Evolutionary conservation across 2,888 invertebrate genomes (phyloP), one percentile per base, ranked within the genome.

Genomic region (Apomyelois bistriatella): DNA sequence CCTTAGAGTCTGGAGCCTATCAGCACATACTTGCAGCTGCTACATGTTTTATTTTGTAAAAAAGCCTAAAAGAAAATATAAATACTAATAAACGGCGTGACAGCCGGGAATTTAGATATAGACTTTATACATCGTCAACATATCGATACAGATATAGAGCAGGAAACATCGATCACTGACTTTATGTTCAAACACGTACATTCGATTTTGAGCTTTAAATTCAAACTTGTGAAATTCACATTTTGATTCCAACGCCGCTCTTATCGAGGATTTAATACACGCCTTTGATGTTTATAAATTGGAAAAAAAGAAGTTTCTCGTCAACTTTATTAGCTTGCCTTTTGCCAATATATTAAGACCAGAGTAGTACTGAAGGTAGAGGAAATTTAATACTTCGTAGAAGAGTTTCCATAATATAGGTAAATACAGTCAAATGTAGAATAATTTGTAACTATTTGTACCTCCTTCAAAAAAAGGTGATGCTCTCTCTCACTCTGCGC

Each of bases 161-260:
- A 66, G 71, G 62, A 66, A 65, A 68, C 71, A 66, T 70, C 61
- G 61, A 67, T 70, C 38, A 48, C 38, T 38, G 37, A 37, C 22
- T 48, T 48, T 48, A 38, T 68, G 22, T 48, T 12, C 28, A 41
- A 28, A n/a, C 12, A 28, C n/a, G 3, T 12, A n/a, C n/a, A 37
- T 37, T 37, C 10, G 12, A n/a, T 37, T 37, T 37, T n/a, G n/a
- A 37, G 12, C 36, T n/a, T n/a, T 37, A n/a, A 37, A 12, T 37
- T 1, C 22, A 22, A 22, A 22, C 3, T 2, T 3, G 5, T 22
- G 22, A 22, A 22, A 22, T 22, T 22, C 22, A 22, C 5, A 3
- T 22, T 5, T 5, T 5, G 22, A 22, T 22, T 22, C 22, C 22
- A 22, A 3, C 3, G 2, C 22, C 2, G 22, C 5, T 22, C 22